These are phyloP conservation scores for Mesoclemmys tuberculata DNA, from an alignment of 2,113 vertebrate species.

Conservation along the genomic window DNA sequence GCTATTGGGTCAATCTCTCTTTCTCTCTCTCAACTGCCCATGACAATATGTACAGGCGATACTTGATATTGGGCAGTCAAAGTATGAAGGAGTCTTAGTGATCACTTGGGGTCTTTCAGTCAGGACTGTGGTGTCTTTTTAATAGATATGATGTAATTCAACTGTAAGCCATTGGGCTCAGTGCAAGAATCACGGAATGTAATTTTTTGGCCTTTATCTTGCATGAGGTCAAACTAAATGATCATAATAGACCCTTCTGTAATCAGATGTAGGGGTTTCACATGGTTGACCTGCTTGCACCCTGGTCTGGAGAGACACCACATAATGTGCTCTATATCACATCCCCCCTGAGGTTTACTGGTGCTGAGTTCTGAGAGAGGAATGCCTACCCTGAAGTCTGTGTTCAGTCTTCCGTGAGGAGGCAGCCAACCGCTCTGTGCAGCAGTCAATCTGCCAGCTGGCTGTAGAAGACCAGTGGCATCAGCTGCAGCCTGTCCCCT, in stretches of 20 bases:
- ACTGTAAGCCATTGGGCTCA: not conserved
- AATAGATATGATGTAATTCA: not conserved
- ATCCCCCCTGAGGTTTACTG: slow-evolving; percentile 20
- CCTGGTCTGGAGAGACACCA: not conserved
- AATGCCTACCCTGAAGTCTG: slow-evolving; percentile 41
- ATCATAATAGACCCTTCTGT: not conserved
- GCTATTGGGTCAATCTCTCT: not conserved
- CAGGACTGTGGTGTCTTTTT: not conserved
- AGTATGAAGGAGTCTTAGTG: not conserved
- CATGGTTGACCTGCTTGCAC: fast-evolving
- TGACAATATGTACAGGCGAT: slow-evolving; percentile 1
- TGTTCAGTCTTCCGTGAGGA: slow-evolving; percentile 55
- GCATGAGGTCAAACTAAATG: not conserved
- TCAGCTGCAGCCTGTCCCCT: slow-evolving; percentile 44
- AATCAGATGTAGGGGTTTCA: fast-evolving
- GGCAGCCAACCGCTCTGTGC: slow-evolving; percentile 49
- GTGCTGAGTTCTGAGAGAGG: slow-evolving; percentile 19
- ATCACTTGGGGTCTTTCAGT: not conserved
- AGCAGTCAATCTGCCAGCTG: slow-evolving; percentile 62
- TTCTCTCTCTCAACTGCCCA: not conserved
- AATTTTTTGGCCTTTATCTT: not conserved
- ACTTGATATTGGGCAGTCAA: not conserved
- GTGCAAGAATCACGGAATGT: not conserved
- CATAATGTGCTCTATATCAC: not conserved
- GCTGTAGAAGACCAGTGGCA: not conserved